Percentiles rank a stretch among this genome's conserved stretches.
phyloP scores from a whole-genome alignment of 2,797 vertebrate species.

The Euthynnus affinis region DNA sequence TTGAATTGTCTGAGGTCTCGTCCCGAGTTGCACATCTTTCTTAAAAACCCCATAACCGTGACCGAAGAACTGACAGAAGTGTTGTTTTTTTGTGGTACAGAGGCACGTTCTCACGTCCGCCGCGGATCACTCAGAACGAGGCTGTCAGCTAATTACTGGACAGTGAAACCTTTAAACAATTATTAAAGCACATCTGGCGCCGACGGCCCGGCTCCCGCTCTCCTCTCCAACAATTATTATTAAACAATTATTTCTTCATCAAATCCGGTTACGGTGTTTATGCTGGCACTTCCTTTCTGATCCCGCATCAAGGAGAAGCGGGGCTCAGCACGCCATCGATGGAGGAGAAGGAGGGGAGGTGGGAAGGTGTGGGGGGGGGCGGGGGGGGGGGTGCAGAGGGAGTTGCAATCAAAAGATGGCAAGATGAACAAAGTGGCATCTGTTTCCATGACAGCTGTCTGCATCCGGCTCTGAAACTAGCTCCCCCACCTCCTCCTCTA shows the following conservation, averaged over 20 bases:
- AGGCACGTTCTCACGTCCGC: background rate
- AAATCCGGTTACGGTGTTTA: background rate
- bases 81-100: too few relatives aligned
- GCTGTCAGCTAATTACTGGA: background rate
- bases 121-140: background rate
- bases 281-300: background rate
- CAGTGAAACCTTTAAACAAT: background rate
- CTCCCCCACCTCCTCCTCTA: conserved; percentile 12
- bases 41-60: too few relatives aligned
- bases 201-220: background rate
- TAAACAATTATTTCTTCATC: background rate
- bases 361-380: too few relatives aligned
- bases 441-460: conserved; percentile 82
- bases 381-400: conserved; percentile 8
- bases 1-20: too few relatives aligned
- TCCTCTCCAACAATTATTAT: background rate
- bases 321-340: conserved; percentile 4
- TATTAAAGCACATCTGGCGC: background rate
- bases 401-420: conserved; percentile 29
- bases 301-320: conserved; percentile 8
- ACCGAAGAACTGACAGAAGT: too few relatives aligned
- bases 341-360: too few relatives aligned
- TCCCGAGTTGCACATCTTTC: too few relatives aligned
- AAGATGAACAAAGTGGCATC: conserved; percentile 64
- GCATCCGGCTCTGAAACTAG: conserved; percentile 49